Base-by-base conservation (phyloP, 2,797 vertebrate species). In the Pangasius macronema region DNA sequence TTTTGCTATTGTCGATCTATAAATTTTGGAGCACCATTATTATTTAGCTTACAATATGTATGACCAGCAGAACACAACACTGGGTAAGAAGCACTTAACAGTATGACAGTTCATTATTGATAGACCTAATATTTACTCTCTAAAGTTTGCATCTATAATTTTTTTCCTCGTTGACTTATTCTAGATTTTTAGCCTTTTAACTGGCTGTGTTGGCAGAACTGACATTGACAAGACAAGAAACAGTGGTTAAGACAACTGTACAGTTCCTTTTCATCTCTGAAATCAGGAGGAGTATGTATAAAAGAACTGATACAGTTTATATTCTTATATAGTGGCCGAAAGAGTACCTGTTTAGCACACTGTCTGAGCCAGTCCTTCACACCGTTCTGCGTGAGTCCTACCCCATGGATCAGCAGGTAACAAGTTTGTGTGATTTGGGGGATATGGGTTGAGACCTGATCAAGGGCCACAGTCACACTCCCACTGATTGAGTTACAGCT, bases 291-390 rank as follows among this genome's bases (percentile, higher is more conserved):
- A 27, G 46, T n/a, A 49, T 24, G 39, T 46, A 49, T 27, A 49
- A 73, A 72, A 72, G 20, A 27, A 11, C 42, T 57, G 51, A 22
- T 77, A 20, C 6, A 55, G 36, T 33, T 30, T 77, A 1, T 53
- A 57, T 33, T 24, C 20, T 80, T 80, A 80, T 39, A 11, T 55
- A 30, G 36, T n/a, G 61, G 14, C 42, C 13, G 14, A 75, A 79
- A 7, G 46, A 75, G 57, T 93, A 98, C 98, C 98, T 98, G 97
- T 93, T 97, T 98, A 55, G 96, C 95, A n/a, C 97, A 97, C 88
- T 97, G 96, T 83, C 97, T 94, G 77, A 99, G 96, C 98, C 98
- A 99, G 89, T 97, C 96, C 93, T 98, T 98, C 61, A 99, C 91
- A 20, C 93, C 95, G 0, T 97, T 97, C 92, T 97, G 96, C 36